These are phyloP conservation scores for Cassiopea xamachana DNA, from an alignment of 30 jellyfish, hydroid and myxozoan species.

Conservation along the genomic window DNA sequence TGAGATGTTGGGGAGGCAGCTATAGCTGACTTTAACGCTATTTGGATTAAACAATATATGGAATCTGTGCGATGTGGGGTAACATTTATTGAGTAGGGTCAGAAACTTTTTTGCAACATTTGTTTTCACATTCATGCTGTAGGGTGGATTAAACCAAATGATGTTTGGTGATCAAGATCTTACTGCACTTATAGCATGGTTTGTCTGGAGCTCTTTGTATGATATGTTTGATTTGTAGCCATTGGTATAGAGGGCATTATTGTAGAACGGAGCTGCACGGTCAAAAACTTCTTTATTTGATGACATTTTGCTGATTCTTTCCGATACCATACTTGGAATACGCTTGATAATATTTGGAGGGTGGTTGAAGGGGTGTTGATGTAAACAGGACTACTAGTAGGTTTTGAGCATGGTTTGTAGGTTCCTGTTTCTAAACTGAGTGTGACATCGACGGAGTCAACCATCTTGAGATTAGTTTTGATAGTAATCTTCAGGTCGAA, in stretches of 20 bases:
- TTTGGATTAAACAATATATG: no score
- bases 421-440: neutral
- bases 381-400: neutral
- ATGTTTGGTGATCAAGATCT: no score
- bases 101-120: no score
- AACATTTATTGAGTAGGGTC: no score
- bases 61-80: no score
- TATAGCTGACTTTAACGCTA: no score
- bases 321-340: neutral
- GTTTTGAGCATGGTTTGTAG: neutral
- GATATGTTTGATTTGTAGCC: neutral
- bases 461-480: conserved; percentile 2
- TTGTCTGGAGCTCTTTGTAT: no score
- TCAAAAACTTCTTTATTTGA: conserved; percentile 6
- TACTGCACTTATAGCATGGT: no score
- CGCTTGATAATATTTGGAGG: neutral
- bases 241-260: neutral
- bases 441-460: neutral
- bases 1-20: no score
- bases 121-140: no score
- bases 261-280: neutral
- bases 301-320: neutral
- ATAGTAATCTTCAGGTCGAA: neutral
- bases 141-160: no score
- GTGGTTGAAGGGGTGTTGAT: neutral